Evolutionary conservation across 1,140 invertebrate genomes (phyloP).

Genomic region (Drosophila cardini): DNA sequence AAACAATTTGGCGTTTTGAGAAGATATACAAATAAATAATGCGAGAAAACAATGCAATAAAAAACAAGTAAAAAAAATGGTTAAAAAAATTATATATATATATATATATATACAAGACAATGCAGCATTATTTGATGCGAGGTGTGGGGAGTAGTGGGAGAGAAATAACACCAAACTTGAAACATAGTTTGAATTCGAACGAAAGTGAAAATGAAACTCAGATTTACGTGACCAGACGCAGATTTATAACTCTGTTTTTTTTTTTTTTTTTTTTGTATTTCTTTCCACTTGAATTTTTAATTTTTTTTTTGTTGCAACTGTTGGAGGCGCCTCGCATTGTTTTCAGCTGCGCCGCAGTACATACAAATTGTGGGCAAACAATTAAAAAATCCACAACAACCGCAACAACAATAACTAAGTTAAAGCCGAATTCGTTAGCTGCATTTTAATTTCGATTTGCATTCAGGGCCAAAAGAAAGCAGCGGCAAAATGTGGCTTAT

Average conservation of each 20-base stretch:
- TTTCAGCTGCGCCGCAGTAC: constrained; percentile 30
- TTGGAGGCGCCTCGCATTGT: constrained; percentile 46
- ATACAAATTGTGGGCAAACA: constrained; percentile 44
- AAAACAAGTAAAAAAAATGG: not conserved
- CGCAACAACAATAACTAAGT: constrained; percentile 4
- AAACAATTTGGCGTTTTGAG: constrained; percentile 42
- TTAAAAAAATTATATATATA: not conserved
- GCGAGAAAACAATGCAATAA: constrained; percentile 13
- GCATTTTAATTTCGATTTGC: constrained; percentile 79
- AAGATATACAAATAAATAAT: constrained; percentile 12
- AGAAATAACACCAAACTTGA: constrained; percentile 11
- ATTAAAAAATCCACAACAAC: constrained; percentile 42
- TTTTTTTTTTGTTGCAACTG: constrained; percentile 27
- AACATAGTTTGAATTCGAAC: constrained; percentile 47
- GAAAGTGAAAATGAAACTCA: constrained; percentile 69
- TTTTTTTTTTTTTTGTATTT: not conserved
- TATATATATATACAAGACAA: constrained; percentile 12
- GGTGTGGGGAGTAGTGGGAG: not conserved
- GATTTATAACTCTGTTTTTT: constrained; percentile 47
- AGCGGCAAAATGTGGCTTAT: constrained; percentile 63
- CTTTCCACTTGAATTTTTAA: no score
- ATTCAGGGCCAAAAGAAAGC: constrained; percentile 79
- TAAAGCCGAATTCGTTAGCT: constrained; percentile 47
- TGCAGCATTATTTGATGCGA: constrained; percentile 9
- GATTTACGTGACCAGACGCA: constrained; percentile 62